Base-by-base conservation (phyloP, 1,140 invertebrate species). In the Solenopsis invicta region DNA sequence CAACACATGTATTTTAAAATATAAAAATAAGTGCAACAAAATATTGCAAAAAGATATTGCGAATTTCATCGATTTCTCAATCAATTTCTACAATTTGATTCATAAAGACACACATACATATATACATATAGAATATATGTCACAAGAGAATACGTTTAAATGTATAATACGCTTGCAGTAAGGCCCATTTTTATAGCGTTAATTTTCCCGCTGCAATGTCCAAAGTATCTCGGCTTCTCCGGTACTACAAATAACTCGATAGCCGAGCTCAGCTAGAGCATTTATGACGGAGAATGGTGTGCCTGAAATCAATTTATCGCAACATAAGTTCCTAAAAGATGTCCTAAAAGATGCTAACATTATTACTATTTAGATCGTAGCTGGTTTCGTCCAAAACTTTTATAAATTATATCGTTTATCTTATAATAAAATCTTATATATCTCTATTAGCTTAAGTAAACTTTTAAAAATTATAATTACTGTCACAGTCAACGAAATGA, bases 211-310 rank as follows among this genome's bases (percentile, higher is more conserved):
- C 93, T 97, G 96, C 94, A 98, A 95, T 41, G 97, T 98, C 97
- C 97, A 98, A 91, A 97, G 96, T 91, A 97, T 96, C 95, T 98
- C 97, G 18, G 96, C 95, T 93, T 98, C 97, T 34, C 97, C 97
- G 86, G 97, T 97, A 93, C 96, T 97, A 91, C 96, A 96, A 87
- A 98, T 95, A 59, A 98, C 97, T 92, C 96, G 96, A 93, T 98
- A 98, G 69, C 97, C 97, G 78, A 98, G 95, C 92, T 97, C 96
- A 84, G 96, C 96, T 87, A 98, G 93, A 37, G 97, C 96, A 93
- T 98, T 98, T 76, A 98, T 96, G 80, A 97, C 95, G 74, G 95
- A 91, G 71, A 97, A 93, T 6, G 97, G 96, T 59, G 96, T 94
- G 92, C 95, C 95, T 93, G 96, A 92, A 95, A 94, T 84, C 76